phyloP scores from a whole-genome alignment of 2,888 invertebrate genomes.

The Rhagonycha fulva region DNA sequence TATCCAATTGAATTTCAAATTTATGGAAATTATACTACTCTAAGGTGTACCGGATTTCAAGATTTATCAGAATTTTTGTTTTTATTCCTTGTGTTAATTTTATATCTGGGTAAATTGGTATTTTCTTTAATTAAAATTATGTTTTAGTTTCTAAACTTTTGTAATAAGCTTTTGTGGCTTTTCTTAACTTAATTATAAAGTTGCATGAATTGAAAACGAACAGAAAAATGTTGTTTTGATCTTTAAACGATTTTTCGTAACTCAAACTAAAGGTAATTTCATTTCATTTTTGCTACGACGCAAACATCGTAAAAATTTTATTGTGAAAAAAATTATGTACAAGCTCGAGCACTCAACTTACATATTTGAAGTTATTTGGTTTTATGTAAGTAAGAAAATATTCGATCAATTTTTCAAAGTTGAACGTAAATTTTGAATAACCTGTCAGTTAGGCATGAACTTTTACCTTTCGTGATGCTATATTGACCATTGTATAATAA shows the following conservation, averaged over 20 bases:
- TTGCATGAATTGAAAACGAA: not conserved
- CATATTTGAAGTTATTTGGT: not conserved
- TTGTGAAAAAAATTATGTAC: not conserved
- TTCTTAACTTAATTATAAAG: not conserved
- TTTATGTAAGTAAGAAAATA: not conserved
- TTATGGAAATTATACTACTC: conserved; percentile 40
- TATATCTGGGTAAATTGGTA: conserved; percentile 12
- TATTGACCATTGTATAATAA: not conserved
- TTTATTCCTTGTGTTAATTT: conserved; percentile 27
- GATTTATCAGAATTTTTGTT: conserved; percentile 26
- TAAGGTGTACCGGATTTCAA: conserved; percentile 30
- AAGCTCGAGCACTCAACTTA: not conserved
- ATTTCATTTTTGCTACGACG: not conserved
- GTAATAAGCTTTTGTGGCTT: not conserved
- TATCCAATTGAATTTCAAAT: conserved; percentile 44
- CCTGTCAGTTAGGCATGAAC: not conserved
- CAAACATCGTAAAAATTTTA: not conserved
- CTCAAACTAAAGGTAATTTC: not conserved
- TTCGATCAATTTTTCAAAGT: not conserved
- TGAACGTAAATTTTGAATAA: not conserved
- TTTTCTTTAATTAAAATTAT: conserved; percentile 10
- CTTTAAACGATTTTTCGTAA: not conserved
- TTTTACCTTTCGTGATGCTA: not conserved
- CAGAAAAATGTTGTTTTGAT: not conserved
- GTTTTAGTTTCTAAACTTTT: not conserved